These are phyloP conservation scores for Pterophyllum scalare DNA, from an alignment of 2,113 vertebrate species.

Conservation along the genomic window DNA sequence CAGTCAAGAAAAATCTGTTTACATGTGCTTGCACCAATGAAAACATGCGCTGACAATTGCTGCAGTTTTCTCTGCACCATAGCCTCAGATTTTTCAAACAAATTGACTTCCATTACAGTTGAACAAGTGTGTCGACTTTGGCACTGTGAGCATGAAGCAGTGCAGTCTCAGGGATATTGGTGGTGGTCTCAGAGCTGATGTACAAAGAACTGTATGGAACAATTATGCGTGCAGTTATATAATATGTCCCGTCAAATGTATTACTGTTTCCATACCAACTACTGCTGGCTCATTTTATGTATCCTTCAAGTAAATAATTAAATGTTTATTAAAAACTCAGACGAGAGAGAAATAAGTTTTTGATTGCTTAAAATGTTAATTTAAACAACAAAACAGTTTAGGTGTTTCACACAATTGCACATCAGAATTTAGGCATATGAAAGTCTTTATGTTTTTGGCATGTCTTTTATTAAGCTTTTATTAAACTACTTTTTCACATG, in stretches of 20 bases:
- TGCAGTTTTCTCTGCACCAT: conserved; percentile 34
- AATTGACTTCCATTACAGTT: conserved; percentile 69
- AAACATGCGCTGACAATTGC: conserved; percentile 50
- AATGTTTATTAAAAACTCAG: conserved; percentile 45
- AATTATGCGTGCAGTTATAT: conserved; percentile 51
- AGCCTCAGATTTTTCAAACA: conserved; percentile 58
- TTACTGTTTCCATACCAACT: conserved; percentile 48
- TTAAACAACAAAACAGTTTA: conserved; percentile 5
- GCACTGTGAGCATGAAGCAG: conserved; percentile 52
- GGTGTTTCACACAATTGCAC: neutral
- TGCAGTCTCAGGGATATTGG: conserved; percentile 35
- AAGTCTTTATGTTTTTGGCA: neutral
- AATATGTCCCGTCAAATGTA: conserved; percentile 62
- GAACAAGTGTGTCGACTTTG: conserved; percentile 55
- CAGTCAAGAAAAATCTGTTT: conserved; percentile 55
- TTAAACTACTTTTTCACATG: neutral
- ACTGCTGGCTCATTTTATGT: conserved; percentile 53
- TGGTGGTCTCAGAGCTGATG: conserved; percentile 27
- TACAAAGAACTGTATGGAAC: conserved; percentile 44
- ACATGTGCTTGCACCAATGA: conserved; percentile 19
- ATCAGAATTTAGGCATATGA: neutral
- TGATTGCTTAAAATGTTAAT: conserved; percentile 42
- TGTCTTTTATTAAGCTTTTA: conserved; percentile 9
- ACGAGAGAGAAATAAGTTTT: conserved; percentile 2
- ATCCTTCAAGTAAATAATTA: conserved; percentile 61